Percentiles rank a stretch among this genome's conserved stretches.
These are phyloP conservation scores for Lochmaea crataegi DNA, from an alignment of 2,888 invertebrate species.

Conservation along the genomic window DNA sequence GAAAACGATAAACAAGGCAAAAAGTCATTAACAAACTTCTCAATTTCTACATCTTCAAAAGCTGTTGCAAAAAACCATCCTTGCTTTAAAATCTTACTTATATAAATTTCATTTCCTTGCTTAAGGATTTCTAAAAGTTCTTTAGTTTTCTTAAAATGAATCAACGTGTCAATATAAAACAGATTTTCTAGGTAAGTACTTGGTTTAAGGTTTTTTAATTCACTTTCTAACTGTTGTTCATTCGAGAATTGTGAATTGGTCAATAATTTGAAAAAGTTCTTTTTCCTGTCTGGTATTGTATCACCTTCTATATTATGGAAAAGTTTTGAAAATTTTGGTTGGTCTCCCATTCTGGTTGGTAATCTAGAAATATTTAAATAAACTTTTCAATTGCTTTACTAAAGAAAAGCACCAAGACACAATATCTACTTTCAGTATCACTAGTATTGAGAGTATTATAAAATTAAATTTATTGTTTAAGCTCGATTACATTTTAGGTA, in stretches of 20 bases:
- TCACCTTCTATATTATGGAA: slow-evolving; percentile 48
- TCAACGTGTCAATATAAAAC: slow-evolving; percentile 50
- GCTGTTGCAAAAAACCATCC: slow-evolving; percentile 51
- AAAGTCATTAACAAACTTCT: slow-evolving; percentile 47
- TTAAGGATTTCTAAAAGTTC: slow-evolving; percentile 47
- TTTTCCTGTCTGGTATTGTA: slow-evolving; percentile 44
- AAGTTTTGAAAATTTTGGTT: slow-evolving; percentile 41
- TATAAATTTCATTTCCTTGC: slow-evolving; percentile 49
- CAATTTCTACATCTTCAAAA: slow-evolving; percentile 41
- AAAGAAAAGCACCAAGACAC: too few species aligned
- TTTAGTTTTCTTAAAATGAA: slow-evolving; percentile 45
- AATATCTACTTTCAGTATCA: too few species aligned
- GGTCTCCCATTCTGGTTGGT: slow-evolving; percentile 23
- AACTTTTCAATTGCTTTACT: too few species aligned
- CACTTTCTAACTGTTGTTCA: slow-evolving; percentile 32
- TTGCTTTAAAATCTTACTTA: slow-evolving; percentile 50
- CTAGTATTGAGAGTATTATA: too few species aligned
- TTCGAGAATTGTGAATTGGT: slow-evolving; percentile 18
- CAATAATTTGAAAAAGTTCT: slow-evolving; percentile 47
- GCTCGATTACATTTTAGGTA: too few species aligned
- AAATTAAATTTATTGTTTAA: too few species aligned
- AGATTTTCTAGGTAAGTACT: slow-evolving; percentile 49
- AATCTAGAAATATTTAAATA: too few species aligned
- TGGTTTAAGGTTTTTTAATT: slow-evolving; percentile 43
- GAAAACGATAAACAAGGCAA: slow-evolving; percentile 49